phyloP scores from a whole-genome alignment of 2,888 invertebrate species.

The Nudaria mundana region DNA sequence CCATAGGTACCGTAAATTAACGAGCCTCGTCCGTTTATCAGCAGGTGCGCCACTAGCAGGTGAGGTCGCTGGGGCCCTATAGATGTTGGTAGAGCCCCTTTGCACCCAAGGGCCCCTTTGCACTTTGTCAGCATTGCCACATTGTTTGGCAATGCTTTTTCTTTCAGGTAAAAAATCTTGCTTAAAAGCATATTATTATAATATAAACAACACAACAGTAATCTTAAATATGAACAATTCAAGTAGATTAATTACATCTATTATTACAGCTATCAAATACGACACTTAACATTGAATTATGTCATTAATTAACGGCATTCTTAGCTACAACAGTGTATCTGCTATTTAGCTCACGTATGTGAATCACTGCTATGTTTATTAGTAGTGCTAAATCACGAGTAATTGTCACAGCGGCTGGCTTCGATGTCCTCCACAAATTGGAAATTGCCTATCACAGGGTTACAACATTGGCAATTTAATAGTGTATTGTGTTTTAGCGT shows the following conservation, averaged over 20 bases:
- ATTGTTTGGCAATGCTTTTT: too few relatives aligned
- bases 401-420: slow-evolving; percentile 39
- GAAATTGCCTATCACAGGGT: slow-evolving; percentile 19
- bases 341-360: slow-evolving; percentile 46
- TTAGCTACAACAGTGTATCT: slow-evolving; percentile 15
- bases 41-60: too few relatives aligned
- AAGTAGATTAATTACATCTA: background rate
- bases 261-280: background rate
- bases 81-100: too few relatives aligned
- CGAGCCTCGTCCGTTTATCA: too few relatives aligned
- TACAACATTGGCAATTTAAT: slow-evolving; percentile 17
- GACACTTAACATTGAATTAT: slow-evolving; percentile 11
- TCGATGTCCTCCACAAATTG: slow-evolving; percentile 23
- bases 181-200: too few relatives aligned
- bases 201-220: too few relatives aligned
- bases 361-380: slow-evolving; percentile 40
- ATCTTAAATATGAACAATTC: too few relatives aligned
- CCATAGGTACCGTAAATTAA: too few relatives aligned
- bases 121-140: too few relatives aligned
- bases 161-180: too few relatives aligned
- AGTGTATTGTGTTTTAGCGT: slow-evolving; percentile 8
- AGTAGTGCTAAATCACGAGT: slow-evolving; percentile 48
- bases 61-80: too few relatives aligned
- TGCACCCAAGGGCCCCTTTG: too few relatives aligned
- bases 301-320: slow-evolving; percentile 2